These are phyloP conservation scores for Falco punctatus DNA, from an alignment of 2,113 vertebrate species.

Conservation along the genomic window DNA sequence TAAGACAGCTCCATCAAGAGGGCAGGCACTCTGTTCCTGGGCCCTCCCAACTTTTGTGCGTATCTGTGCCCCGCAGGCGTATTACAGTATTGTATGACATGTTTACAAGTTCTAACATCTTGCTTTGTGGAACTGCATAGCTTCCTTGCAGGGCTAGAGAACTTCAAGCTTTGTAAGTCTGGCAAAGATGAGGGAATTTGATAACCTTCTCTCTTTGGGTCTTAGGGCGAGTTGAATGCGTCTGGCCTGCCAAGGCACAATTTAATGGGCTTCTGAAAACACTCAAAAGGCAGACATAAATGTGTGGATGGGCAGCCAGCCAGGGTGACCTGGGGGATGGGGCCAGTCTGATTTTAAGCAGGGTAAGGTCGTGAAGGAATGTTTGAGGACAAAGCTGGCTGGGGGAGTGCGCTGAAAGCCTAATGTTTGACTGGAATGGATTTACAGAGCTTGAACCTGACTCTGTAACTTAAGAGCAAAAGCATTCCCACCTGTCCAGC, in stretches of 20 bases:
- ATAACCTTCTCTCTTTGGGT: conserved; percentile 82
- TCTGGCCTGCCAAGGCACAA: conserved; percentile 85
- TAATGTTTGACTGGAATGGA: conserved; percentile 69
- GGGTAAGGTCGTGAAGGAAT: conserved; percentile 81
- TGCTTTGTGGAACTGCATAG: conserved; percentile 49
- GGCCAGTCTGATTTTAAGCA: conserved; percentile 80
- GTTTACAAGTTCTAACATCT: conserved; percentile 77
- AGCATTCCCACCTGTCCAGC: conserved; percentile 77
- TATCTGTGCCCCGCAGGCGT: conserved; percentile 47
- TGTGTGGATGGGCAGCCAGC: conserved; percentile 85
- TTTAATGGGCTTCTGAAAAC: conserved; percentile 91
- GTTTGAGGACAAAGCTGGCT: conserved; percentile 78
- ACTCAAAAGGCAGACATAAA: conserved; percentile 87
- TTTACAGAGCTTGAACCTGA: conserved; percentile 70
- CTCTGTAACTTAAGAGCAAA: conserved; percentile 74
- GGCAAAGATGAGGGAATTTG: conserved; percentile 81
- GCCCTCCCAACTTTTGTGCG: not conserved
- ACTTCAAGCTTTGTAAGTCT: conserved; percentile 64
- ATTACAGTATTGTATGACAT: conserved; percentile 63
- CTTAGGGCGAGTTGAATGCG: conserved; percentile 82
- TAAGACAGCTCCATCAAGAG: conserved; percentile 19
- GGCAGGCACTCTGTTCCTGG: not conserved
- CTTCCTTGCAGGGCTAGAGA: conserved; percentile 53
- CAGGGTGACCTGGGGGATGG: conserved; percentile 79
- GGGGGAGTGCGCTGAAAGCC: conserved; percentile 64